A percentile compares a stretch with the other conserved stretches of the same genome.
Conservation (phyloP, 2,797 vertebrate genomes). For the Neomorphus geoffroyi region DNA sequence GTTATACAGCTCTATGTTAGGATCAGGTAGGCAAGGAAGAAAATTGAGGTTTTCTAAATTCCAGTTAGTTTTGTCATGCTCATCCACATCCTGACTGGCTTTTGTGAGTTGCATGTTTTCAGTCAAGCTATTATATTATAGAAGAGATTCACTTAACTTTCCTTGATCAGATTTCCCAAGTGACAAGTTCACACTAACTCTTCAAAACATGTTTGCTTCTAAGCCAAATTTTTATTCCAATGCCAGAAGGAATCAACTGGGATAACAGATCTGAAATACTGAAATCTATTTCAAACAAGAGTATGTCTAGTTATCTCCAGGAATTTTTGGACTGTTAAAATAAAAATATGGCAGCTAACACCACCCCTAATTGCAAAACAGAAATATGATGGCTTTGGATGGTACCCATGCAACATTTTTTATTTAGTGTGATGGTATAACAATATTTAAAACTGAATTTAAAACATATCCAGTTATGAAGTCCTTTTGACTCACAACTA, state of each 20-base stretch:
- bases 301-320: not conserved
- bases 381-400: not conserved
- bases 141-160: not conserved
- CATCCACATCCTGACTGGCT: not conserved
- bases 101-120: not conserved
- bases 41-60: not conserved
- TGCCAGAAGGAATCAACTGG: not conserved
- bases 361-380: not conserved
- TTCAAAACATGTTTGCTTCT: not conserved
- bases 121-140: not conserved
- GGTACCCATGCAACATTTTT: accelerated
- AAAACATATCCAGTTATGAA: not conserved
- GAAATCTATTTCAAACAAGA: not conserved
- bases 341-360: not conserved
- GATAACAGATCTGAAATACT: not conserved
- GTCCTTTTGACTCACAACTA: not conserved
- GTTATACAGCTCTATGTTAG: not conserved
- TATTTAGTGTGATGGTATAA: not conserved
- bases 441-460: no score
- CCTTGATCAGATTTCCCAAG: not conserved
- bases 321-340: not conserved
- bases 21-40: not conserved
- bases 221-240: not conserved
- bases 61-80: not conserved
- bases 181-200: not conserved